phyloP scores from a whole-genome alignment of 2,888 invertebrate species.

The Epsilonema sp. region DNA sequence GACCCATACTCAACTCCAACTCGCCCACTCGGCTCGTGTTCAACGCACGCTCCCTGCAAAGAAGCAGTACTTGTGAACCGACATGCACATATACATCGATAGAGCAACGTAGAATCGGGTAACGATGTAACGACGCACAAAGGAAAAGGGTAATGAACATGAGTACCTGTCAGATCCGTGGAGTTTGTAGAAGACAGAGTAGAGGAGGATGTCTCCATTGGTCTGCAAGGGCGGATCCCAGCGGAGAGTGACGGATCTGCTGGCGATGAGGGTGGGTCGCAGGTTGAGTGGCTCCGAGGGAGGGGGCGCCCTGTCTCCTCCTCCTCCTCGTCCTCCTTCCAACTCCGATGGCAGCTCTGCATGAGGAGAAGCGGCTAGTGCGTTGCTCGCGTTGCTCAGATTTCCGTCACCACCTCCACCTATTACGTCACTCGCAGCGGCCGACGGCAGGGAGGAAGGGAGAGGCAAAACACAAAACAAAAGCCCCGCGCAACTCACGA shows the following conservation, averaged over 20 bases:
- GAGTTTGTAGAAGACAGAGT: constrained; percentile 68
- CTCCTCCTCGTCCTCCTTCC: too few relatives aligned
- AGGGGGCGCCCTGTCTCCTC: too few relatives aligned
- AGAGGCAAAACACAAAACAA: too few relatives aligned
- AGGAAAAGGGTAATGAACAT: neutral
- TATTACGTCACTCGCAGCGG: too few relatives aligned
- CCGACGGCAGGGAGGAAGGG: too few relatives aligned
- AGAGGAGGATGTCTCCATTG: constrained; percentile 50
- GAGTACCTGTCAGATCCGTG: constrained; percentile 67
- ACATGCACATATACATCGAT: too few relatives aligned
- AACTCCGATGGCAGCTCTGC: neutral
- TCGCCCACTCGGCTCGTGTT: too few relatives aligned
- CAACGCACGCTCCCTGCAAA: constrained; percentile 1
- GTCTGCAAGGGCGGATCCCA: constrained; percentile 57
- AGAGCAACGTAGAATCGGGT: too few relatives aligned
- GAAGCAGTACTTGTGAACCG: too few relatives aligned
- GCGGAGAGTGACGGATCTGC: constrained; percentile 65
- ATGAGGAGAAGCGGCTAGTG: neutral
- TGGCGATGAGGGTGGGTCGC: constrained; percentile 56
- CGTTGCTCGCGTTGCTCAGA: neutral
- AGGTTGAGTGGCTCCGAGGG: constrained; percentile 55
- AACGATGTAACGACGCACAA: neutral
- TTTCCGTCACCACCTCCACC: too few relatives aligned
- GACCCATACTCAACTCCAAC: too few relatives aligned
- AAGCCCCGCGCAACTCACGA: too few relatives aligned